Base-by-base conservation (phyloP, 2,797 vertebrate species). In the Macropus fuliginosus region DNA sequence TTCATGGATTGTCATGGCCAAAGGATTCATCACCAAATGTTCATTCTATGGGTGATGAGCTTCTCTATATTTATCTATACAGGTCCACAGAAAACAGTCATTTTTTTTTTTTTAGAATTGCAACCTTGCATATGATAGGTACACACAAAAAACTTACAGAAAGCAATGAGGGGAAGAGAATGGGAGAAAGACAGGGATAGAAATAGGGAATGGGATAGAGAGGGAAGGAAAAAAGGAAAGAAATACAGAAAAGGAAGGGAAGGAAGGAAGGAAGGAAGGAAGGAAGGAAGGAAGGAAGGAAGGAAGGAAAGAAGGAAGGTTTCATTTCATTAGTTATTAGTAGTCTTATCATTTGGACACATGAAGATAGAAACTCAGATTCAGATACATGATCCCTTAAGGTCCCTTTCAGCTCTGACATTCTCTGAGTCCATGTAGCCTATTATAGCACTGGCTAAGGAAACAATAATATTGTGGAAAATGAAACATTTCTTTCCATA, bases 211-310 rank as follows among this genome's bases (percentile, higher is more conserved):
- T 34, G 14, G 31, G 62, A 74, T 24, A 46, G 21, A 1, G 3
- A 34, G 40, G 24, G 6, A 0, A 21, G 3, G 5, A 18, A n/a
- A 3, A 5, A 14, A n/a, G 4, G 16, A 18, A 28, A 18, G 28
- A 6, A 11, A n/a, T 13, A 14, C 5, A 52, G 28, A 10, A 31
- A n/a, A 11, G 34, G 5, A 6, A 28, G 1, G 5, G 3, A 28
- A 6, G n/a, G 16, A 40, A 16, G 16, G 34, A 6, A 8, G 16
- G 5, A n/a, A 3, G 5, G 10, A 40, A 21, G n/a, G 18, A 40
- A 21, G 5, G 1, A 18, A 6, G 16, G 62, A 66, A 2, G 11
- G 31, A n/a, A n/a, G 13, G 31, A 66, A 16, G 34, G 34, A 16
- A n/a, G 31, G 13, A 34, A 14, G 59, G 59, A 16, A 16, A 31